These are phyloP conservation scores for Hypsopygia costalis DNA, from an alignment of 2,888 invertebrate genomes.

Conservation along the genomic window DNA sequence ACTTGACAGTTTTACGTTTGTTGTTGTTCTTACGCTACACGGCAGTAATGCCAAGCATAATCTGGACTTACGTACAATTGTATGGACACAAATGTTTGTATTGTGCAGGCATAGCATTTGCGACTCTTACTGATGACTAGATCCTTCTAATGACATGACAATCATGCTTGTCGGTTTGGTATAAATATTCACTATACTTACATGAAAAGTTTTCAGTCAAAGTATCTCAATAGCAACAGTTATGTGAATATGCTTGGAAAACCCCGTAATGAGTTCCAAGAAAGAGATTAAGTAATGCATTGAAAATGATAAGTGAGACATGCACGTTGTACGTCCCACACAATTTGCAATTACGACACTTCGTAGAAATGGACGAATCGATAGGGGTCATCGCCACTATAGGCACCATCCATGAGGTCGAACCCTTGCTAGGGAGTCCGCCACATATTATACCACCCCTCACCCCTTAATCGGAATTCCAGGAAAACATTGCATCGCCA, in stretches of 20 bases:
- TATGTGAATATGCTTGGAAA: not conserved
- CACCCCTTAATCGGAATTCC: constrained; percentile 58
- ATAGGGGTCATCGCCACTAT: constrained; percentile 77
- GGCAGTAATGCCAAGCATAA: too few species aligned
- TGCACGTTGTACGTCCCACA: constrained; percentile 18
- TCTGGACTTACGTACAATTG: too few species aligned
- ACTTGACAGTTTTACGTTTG: too few species aligned
- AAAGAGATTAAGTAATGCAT: constrained; percentile 29
- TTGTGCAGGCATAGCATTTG: too few species aligned
- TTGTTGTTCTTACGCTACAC: too few species aligned
- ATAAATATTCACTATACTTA: too few species aligned
- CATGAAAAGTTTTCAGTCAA: too few species aligned
- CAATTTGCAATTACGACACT: constrained; percentile 65
- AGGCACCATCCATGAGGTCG: constrained; percentile 65
- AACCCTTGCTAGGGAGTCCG: constrained; percentile 68
- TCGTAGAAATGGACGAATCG: constrained; percentile 68
- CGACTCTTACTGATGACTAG: too few species aligned
- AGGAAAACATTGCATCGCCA: constrained; percentile 57
- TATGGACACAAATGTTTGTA: too few species aligned
- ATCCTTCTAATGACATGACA: too few species aligned
- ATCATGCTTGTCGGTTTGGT: too few species aligned
- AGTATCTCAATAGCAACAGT: too few species aligned
- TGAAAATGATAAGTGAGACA: constrained; percentile 18
- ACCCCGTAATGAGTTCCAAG: constrained; percentile 17
- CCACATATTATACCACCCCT: constrained; percentile 57